Base-by-base conservation (phyloP, 2,113 vertebrate species). In the Sinosuthora webbiana region DNA sequence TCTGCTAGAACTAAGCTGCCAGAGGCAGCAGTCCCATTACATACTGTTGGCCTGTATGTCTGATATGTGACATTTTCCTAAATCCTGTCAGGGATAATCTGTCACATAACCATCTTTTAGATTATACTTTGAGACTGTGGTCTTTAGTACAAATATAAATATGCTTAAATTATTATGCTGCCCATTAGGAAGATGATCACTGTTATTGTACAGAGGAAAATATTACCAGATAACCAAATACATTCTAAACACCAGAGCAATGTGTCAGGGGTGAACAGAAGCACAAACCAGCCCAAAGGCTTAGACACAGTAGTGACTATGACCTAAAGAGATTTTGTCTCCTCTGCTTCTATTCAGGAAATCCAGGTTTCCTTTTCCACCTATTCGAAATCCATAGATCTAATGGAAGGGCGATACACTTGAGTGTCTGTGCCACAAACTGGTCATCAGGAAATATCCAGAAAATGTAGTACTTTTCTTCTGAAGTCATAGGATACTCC, bases 1-100 rank as follows among this genome's bases (percentile, higher is more conserved):
- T 91, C 59, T 94, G 75, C 78, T 87, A 85, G 67, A 89, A 93
- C 74, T 85, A 93, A 85, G 84, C 33, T 93, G 78, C 84, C 91
- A 94, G 53, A 87, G 89, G 84, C 87, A 85, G 81, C 84, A 95
- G 87, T 80, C 75, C 87, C 1, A 1, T 87, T 94, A 33, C 62
- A 57, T 79, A 76, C 23, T 79, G n/a, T 83, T 91, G 87, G 78
- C 35, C 82, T 90, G 30, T 59, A 17, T 76, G 83, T 90, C 84
- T 91, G 63, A 95, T 76, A 83, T 0, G 0, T 87, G 89, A 86
- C 87, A 70, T 90, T 95, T 94, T 90, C 79, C 67, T 85, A 93
- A 93, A 90, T 77, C 70, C 59, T 93, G 84, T 86, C 84, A 77
- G 50, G 55, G 30, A 35, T 56, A 78, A 92, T 93, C 64, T 93